Evolutionary conservation across 2,888 invertebrate species (phyloP).

Genomic region (Liopterus haemorrhoidalis): DNA sequence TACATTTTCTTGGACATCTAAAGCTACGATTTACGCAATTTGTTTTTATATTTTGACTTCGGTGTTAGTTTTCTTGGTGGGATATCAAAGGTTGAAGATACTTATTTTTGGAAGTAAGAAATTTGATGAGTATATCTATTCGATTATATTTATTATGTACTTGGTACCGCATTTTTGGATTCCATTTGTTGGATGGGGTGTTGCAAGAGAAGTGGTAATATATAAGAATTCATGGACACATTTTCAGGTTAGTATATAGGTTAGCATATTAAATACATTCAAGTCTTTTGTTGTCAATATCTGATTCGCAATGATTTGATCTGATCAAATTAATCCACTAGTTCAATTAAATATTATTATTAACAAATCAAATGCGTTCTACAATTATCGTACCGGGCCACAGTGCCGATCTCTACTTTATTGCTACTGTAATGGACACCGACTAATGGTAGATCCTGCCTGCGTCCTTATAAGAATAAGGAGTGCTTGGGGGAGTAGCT

Average conservation of each 20-base stretch:
- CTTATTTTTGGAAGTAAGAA: conserved; percentile 53
- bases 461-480: no score
- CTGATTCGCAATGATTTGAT: no score
- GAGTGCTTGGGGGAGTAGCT: no score
- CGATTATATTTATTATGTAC: conserved; percentile 60
- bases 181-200: conserved; percentile 65
- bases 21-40: conserved; percentile 59
- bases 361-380: no score
- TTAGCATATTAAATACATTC: no score
- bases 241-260: conserved; percentile 51
- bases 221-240: conserved; percentile 65
- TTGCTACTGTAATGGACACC: no score
- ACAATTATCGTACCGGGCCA: no score
- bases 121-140: conserved; percentile 66
- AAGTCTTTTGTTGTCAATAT: no score
- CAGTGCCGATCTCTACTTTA: no score
- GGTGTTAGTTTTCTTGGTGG: conserved; percentile 54
- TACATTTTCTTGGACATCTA: conserved; percentile 59
- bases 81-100: conserved; percentile 57
- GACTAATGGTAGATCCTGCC: no score
- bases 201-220: conserved; percentile 60
- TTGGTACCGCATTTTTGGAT: conserved; percentile 66
- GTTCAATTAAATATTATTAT: conserved; percentile 3
- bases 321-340: not conserved
- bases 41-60: conserved; percentile 57